Evolutionary conservation across 2,113 vertebrate species (phyloP).

Genomic region (Pomatorhinus ruficollis): DNA sequence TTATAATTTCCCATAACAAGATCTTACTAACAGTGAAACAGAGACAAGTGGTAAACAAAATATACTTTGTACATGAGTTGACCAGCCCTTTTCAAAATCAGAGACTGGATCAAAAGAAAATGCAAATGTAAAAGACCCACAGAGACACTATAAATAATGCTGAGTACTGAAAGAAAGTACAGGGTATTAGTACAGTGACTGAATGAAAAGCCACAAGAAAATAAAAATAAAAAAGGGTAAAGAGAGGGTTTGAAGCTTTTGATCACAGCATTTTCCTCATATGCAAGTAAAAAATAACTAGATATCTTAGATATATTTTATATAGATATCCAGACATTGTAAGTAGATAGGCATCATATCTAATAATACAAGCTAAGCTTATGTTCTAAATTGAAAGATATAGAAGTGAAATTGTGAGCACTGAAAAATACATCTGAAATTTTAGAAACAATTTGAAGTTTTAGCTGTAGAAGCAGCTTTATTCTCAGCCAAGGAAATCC

Average conservation of each 20-base stretch:
- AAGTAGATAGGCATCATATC: background rate
- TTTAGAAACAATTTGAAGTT: background rate
- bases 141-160: rapidly evolving
- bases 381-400: background rate
- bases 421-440: background rate
- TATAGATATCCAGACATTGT: background rate
- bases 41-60: background rate
- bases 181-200: background rate
- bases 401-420: background rate
- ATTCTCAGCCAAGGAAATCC: background rate
- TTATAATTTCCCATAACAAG: background rate
- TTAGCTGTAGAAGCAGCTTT: background rate
- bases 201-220: background rate
- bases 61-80: background rate
- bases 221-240: background rate
- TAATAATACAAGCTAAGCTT: background rate
- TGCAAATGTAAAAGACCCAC: background rate
- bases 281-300: background rate
- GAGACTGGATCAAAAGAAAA: background rate
- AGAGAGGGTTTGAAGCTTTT: background rate
- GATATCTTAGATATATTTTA: background rate
- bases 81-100: background rate
- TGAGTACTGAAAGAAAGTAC: background rate
- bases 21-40: background rate
- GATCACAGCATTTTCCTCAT: background rate